phyloP scores from a whole-genome alignment of 2,113 vertebrate species.

The Delphinus delphis region DNA sequence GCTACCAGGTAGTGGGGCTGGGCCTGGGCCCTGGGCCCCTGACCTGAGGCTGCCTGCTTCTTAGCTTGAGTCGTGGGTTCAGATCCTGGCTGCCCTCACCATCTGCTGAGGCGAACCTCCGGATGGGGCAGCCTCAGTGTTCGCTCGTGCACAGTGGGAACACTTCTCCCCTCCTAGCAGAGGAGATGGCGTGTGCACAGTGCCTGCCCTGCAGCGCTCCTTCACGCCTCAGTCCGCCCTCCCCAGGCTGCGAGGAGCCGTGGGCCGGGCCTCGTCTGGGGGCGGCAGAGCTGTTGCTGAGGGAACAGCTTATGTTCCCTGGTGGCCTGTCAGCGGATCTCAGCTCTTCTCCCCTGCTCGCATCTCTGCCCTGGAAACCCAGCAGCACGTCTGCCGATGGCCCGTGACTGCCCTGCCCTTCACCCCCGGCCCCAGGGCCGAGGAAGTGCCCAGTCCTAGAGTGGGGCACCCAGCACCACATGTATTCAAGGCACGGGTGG shows the following conservation, averaged over 20 bases:
- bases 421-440: neutral
- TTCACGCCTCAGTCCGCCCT: rapidly evolving
- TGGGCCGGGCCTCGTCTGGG: neutral
- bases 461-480: rapidly evolving
- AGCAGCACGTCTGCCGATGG: rapidly evolving
- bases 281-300: neutral
- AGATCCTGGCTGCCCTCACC: neutral
- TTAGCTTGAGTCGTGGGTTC: neutral
- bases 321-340: neutral
- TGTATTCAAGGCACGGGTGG: neutral
- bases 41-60: too few relatives aligned
- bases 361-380: neutral
- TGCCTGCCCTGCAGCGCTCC: rapidly evolving
- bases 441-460: neutral
- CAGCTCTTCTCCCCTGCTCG: too few relatives aligned
- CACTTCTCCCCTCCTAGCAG: rapidly evolving
- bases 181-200: neutral
- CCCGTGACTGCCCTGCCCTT: neutral
- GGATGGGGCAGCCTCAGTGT: rapidly evolving
- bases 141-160: neutral
- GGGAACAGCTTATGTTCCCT: neutral
- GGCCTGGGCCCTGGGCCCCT: neutral
- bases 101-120: neutral
- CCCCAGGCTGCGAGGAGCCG: rapidly evolving
- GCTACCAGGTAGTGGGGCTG: neutral